These are phyloP conservation scores for Odontomyia ornata DNA, from an alignment of 2,888 invertebrate species.

Conservation along the genomic window DNA sequence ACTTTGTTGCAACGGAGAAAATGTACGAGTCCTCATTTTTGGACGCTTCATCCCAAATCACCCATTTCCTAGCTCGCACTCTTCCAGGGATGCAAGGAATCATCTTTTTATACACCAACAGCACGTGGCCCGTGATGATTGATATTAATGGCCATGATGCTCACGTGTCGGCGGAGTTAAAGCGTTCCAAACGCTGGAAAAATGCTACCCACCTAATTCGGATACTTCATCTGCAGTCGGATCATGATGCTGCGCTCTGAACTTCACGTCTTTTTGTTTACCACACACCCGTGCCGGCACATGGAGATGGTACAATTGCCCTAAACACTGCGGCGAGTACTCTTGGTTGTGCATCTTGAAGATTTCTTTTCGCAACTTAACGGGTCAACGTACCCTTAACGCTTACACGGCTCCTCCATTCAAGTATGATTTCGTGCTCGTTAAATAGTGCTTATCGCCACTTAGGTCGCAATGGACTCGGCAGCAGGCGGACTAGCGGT, in stretches of 20 bases:
- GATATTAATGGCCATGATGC: not conserved
- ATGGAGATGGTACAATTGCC: not conserved
- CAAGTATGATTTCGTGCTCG: not conserved
- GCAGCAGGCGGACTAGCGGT: no score
- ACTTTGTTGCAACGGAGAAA: not conserved
- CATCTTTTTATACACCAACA: no score
- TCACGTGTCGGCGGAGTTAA: not conserved
- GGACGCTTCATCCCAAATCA: not conserved
- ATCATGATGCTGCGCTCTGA: not conserved
- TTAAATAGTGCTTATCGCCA: not conserved
- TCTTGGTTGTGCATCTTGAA: constrained; percentile 16
- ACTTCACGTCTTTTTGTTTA: not conserved
- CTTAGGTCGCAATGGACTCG: no score
- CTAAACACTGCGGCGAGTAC: not conserved
- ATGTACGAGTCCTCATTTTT: not conserved
- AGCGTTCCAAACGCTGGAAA: not conserved
- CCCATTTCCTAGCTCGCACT: not conserved
- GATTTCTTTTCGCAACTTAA: constrained; percentile 25
- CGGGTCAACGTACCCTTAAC: not conserved
- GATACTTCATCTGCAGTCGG: not conserved
- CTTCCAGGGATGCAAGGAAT: not conserved
- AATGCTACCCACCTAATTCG: not conserved
- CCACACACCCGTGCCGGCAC: not conserved
- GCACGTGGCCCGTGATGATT: constrained; percentile 22
- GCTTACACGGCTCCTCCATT: no score